Conservation (phyloP, 2,888 invertebrate genomes). For the Encarsia formosa region DNA sequence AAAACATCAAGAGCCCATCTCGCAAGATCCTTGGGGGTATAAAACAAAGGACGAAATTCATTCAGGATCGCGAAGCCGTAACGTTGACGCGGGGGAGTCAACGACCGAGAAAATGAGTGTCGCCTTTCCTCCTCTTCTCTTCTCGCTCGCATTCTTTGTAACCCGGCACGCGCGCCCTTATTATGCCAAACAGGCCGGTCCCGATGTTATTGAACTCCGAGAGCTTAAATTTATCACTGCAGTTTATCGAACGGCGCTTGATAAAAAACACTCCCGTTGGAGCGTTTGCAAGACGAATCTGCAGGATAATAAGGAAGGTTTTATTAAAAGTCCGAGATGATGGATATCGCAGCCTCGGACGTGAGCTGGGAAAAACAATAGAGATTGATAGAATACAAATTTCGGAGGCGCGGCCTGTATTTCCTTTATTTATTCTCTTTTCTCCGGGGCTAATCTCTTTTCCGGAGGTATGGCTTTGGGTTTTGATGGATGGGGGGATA, state of each 20-base stretch:
- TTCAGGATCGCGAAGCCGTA: no score
- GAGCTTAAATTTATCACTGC: background rate
- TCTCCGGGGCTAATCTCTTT: no score
- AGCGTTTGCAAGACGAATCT: constrained; percentile 23
- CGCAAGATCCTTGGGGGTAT: no score
- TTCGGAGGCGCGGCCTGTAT: background rate
- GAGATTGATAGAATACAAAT: constrained; percentile 19
- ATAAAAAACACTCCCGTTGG: no score
- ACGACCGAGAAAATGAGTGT: constrained; percentile 59
- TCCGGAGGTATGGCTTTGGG: no score
- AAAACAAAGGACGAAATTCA: no score
- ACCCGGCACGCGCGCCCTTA: background rate
- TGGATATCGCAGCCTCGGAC: constrained; percentile 39
- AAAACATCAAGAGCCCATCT: no score
- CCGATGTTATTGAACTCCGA: background rate
- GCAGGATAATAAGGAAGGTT: constrained; percentile 13
- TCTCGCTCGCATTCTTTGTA: background rate
- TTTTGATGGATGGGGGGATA: no score
- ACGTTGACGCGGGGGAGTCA: constrained; percentile 49
- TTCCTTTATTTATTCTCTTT: background rate
- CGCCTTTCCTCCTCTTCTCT: constrained; percentile 37
- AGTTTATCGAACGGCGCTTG: no score
- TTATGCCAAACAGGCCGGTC: background rate
- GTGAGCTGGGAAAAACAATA: constrained; percentile 13
- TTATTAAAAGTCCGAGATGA: constrained; percentile 28